Percentiles rank a stretch among this genome's conserved stretches.
Conservation (phyloP, 1,140 invertebrate genomes). For the Drosophila auraria region DNA sequence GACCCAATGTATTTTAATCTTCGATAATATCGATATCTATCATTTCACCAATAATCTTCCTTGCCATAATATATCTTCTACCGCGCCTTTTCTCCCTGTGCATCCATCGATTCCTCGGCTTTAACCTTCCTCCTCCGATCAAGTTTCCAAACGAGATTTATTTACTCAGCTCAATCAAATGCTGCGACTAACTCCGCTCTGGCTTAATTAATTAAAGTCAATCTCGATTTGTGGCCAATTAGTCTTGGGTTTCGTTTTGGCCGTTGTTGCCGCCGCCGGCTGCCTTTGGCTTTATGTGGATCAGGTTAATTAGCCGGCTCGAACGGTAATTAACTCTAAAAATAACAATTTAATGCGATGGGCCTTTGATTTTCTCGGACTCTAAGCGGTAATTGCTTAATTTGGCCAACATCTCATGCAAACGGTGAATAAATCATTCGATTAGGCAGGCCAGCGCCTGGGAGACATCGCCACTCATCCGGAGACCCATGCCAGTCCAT, state of each 20-base stretch:
- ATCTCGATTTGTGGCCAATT: conserved; percentile 76
- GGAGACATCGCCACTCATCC: conserved; percentile 38
- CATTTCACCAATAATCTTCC: too few relatives aligned
- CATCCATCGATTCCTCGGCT: not conserved
- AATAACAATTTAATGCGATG: conserved; percentile 70
- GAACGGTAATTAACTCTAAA: conserved; percentile 62
- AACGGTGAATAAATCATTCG: conserved; percentile 79
- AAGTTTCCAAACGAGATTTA: conserved; percentile 52
- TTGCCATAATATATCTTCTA: not conserved
- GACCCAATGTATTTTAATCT: not conserved
- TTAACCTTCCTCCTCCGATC: conserved; percentile 37
- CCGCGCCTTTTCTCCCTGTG: not conserved
- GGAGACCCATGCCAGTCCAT: conserved; percentile 2
- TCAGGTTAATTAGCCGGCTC: conserved; percentile 71
- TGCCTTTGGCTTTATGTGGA: conserved; percentile 63
- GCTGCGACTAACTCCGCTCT: conserved; percentile 28
- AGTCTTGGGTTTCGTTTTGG: conserved; percentile 62
- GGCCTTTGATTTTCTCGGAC: conserved; percentile 36
- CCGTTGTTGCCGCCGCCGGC: conserved; percentile 40
- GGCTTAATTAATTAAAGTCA: conserved; percentile 75
- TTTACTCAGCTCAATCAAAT: conserved; percentile 59
- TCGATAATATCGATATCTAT: not conserved
- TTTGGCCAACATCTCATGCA: conserved; percentile 72
- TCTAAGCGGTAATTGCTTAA: conserved; percentile 71
- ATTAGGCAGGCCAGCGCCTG: conserved; percentile 40